These are phyloP conservation scores for Ptychobarbus kaznakovi DNA, from an alignment of 2,797 vertebrate genomes.

Conservation along the genomic window DNA sequence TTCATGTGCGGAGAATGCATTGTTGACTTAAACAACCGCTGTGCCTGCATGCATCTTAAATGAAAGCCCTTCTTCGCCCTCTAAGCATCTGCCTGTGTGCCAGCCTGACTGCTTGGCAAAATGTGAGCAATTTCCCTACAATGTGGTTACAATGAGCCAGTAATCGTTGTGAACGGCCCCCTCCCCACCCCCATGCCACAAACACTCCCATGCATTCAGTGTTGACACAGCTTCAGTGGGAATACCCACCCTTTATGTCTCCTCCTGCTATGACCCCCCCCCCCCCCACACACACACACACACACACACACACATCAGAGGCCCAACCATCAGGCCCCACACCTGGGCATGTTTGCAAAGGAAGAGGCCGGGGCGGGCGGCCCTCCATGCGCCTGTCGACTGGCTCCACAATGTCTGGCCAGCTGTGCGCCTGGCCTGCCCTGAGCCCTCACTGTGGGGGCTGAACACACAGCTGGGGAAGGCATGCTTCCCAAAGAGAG, in stretches of 20 bases:
- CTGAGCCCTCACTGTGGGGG: slow-evolving; percentile 85
- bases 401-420: slow-evolving; percentile 88
- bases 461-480: slow-evolving; percentile 84
- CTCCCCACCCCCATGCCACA: slow-evolving; percentile 76
- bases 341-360: slow-evolving; percentile 88
- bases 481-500: slow-evolving; percentile 85
- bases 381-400: slow-evolving; percentile 86
- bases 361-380: slow-evolving; percentile 85
- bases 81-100: slow-evolving; percentile 61
- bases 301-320: slow-evolving; percentile 79
- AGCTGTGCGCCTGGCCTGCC: slow-evolving; percentile 83
- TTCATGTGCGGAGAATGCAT: slow-evolving; percentile 46
- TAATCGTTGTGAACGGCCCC: slow-evolving; percentile 79
- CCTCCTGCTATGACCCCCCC: slow-evolving; percentile 42
- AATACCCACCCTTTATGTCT: slow-evolving; percentile 68
- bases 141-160: slow-evolving; percentile 78
- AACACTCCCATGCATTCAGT: slow-evolving; percentile 75
- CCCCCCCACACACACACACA: slow-evolving; percentile 61
- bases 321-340: slow-evolving; percentile 83
- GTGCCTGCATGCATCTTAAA: slow-evolving; percentile 64
- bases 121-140: slow-evolving; percentile 76
- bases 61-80: slow-evolving; percentile 47
- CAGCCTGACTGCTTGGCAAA: slow-evolving; percentile 64
- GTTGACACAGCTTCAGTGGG: slow-evolving; percentile 84
- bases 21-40: slow-evolving; percentile 19